These are phyloP conservation scores for Benthosema pterotum DNA, from an alignment of 2,797 vertebrate genomes.

Conservation along the genomic window DNA sequence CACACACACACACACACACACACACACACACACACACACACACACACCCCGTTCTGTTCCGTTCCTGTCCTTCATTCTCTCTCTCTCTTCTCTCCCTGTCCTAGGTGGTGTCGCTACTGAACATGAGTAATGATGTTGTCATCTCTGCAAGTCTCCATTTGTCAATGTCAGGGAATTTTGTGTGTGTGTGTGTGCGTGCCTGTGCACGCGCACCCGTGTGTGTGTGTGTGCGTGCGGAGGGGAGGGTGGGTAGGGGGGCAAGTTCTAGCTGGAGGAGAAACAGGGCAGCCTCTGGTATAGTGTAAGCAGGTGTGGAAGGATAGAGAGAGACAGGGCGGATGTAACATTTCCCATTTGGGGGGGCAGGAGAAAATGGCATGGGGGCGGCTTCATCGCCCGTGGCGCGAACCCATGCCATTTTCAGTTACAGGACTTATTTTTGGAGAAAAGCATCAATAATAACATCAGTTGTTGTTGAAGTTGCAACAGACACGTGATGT, in stretches of 20 bases:
- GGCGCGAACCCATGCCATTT: too few relatives aligned
- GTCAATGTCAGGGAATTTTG: slow-evolving; percentile 76
- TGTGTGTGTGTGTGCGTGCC: slow-evolving; percentile 36
- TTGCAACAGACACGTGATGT: too few relatives aligned
- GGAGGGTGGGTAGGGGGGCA: slow-evolving; percentile 8
- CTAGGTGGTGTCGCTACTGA: slow-evolving; percentile 72
- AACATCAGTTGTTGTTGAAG: too few relatives aligned
- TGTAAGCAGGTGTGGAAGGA: slow-evolving; percentile 26
- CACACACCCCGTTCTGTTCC: slow-evolving; percentile 14
- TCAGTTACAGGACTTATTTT: too few relatives aligned
- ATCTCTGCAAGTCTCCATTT: slow-evolving; percentile 79
- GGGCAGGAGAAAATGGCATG: too few relatives aligned
- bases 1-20: slow-evolving; percentile 36
- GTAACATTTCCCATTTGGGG: too few relatives aligned
- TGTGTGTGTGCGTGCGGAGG: slow-evolving; percentile 14
- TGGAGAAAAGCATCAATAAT: too few relatives aligned
- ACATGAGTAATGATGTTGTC: slow-evolving; percentile 84
- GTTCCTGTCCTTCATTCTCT: slow-evolving; percentile 61
- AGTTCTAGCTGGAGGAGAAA: slow-evolving; percentile 38
- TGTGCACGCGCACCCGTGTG: slow-evolving; percentile 29
- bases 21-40: background rate
- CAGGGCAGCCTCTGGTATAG: slow-evolving; percentile 30
- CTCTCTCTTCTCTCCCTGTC: slow-evolving; percentile 62
- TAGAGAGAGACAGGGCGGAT: slow-evolving; percentile 1
- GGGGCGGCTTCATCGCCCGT: too few relatives aligned